Conservation (phyloP, 2,888 invertebrate species). For the Oxycera nigricornis region DNA sequence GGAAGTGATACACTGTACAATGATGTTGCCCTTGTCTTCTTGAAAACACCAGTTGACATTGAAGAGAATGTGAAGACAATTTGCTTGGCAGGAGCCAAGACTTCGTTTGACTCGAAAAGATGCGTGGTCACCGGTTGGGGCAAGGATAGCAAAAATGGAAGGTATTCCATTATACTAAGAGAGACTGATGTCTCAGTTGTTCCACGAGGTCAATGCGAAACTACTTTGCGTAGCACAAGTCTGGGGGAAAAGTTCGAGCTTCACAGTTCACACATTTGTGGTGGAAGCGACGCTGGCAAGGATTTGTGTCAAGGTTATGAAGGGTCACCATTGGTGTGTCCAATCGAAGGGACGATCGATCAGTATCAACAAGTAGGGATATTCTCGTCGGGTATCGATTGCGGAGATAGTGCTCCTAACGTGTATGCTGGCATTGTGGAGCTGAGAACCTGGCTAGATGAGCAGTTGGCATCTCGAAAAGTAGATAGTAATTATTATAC, state of each 20-base stretch:
- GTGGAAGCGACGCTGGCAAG: constrained; percentile 74
- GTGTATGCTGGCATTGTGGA: constrained; percentile 75
- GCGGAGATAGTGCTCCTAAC: constrained; percentile 73
- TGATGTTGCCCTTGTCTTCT: constrained; percentile 75
- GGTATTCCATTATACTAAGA: constrained; percentile 71
- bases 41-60: constrained; percentile 67
- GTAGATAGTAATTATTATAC: background rate
- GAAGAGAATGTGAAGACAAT: constrained; percentile 74
- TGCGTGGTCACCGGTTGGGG: constrained; percentile 61
- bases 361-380: constrained; percentile 65
- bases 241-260: constrained; percentile 70
- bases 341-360: constrained; percentile 62
- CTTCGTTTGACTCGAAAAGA: constrained; percentile 54
- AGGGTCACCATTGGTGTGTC: constrained; percentile 80
- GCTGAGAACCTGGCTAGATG: constrained; percentile 74
- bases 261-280: constrained; percentile 76
- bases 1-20: constrained; percentile 72
- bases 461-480: constrained; percentile 56
- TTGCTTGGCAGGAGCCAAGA: constrained; percentile 67
- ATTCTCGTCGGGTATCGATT: constrained; percentile 87
- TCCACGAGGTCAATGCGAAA: constrained; percentile 62
- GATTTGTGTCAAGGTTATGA: constrained; percentile 82
- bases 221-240: constrained; percentile 68
- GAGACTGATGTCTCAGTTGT: constrained; percentile 77
- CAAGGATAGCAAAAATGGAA: constrained; percentile 62